Base-by-base conservation (phyloP, 1,140 invertebrate species). In the Zaprionus lachaisei region DNA sequence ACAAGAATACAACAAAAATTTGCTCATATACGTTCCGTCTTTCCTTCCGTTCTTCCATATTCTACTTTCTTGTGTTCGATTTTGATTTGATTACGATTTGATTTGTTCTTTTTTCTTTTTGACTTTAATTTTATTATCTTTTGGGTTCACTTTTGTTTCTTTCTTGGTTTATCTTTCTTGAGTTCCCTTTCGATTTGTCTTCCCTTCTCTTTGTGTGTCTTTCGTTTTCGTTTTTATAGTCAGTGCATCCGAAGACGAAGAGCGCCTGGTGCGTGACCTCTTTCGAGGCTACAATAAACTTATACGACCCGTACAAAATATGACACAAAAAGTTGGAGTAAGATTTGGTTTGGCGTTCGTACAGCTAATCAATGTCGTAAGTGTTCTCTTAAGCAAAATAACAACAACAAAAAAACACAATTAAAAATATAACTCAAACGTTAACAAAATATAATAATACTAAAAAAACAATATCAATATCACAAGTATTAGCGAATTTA, bases 201-300 rank as follows among this genome's bases (percentile, higher is more conserved):
- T 20, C 15, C 44, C n/a, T 20, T 70, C 22, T 67, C 61, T 65
- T 14, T 22, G 49, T 56, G 20, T 56, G 26, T 49, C 6, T 51
- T 83, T 72, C 41, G 22, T 60, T 76, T 74, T 51, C 58, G 60
- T 69, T 89, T 84, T 77, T 83, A 80, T 91, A 92, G 92, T 93
- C 81, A 91, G 83, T 83, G 89, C 92, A 91, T 93, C 92, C 82
- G 98, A 98, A 94, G 98, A 98, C 95, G 98, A 99, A 94, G 98
- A 99, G 93, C 95, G 97, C 83, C 94, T 99, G 89, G 98, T 99
- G 60, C 95, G 98, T 80, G 98, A 99, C 94, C 95, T 99, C 61
- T 99, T 99, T 94, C 96, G 98, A 90, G 98, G 98, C 75, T 99
- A 99, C 95, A 99, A 99, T 94, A 99, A 99, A 93, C 96, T 99